These are phyloP conservation scores for Chrysocyon brachyurus DNA, from an alignment of 2,797 vertebrate species.

Conservation along the genomic window DNA sequence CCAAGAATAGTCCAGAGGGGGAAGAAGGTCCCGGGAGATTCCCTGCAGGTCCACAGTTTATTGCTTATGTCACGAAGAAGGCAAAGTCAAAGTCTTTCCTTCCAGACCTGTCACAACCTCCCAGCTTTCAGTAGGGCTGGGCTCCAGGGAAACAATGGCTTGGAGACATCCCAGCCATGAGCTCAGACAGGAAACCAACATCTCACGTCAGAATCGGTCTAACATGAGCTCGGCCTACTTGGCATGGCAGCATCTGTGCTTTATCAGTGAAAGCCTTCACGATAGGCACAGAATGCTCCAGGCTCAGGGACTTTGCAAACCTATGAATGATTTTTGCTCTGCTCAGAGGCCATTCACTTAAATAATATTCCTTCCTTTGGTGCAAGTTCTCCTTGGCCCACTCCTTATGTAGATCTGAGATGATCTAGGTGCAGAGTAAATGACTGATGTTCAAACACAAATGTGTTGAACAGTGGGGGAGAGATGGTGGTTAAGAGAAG, in stretches of 20 bases:
- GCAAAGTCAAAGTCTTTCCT: not conserved
- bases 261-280: not conserved
- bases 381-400: not conserved
- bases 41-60: not conserved
- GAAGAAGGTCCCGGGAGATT: not conserved
- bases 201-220: not conserved
- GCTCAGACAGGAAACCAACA: constrained; percentile 51
- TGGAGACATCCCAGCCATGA: not conserved
- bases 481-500: not conserved
- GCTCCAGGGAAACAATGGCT: not conserved
- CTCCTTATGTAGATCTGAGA: not conserved
- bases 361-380: not conserved
- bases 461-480: no score
- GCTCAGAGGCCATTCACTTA: not conserved
- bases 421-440: not conserved
- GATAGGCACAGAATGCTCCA: not conserved
- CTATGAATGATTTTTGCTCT: not conserved
- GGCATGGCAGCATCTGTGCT: not conserved
- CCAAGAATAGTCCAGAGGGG: not conserved
- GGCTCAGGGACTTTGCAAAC: not conserved
- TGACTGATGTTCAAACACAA: not conserved
- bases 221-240: not conserved
- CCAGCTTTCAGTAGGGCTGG: not conserved
- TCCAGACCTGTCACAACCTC: not conserved
- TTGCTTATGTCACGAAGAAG: not conserved